Conservation (phyloP, 2,113 vertebrate species). For the Serilophus lunatus region DNA sequence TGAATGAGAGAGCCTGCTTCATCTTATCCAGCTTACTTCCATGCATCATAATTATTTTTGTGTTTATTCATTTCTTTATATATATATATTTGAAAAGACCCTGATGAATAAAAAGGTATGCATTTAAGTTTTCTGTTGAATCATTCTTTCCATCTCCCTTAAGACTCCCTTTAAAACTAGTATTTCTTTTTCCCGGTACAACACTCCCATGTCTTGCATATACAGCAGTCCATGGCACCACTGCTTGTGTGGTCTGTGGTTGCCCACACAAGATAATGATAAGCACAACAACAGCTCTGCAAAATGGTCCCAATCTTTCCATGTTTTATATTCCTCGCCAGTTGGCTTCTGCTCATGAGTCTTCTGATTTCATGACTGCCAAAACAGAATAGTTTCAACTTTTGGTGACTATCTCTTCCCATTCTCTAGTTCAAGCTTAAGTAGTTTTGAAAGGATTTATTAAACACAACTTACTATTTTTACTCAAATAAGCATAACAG, state of each 20-base stretch:
- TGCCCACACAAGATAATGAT: neutral
- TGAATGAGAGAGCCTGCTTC: neutral
- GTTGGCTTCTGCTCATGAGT: neutral
- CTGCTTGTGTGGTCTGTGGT: accelerated
- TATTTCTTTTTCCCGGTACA: neutral
- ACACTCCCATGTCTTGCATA: neutral
- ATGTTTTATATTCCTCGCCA: neutral
- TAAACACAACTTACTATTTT: neutral
- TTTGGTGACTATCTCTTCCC: neutral
- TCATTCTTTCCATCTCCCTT: neutral
- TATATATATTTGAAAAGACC: neutral
- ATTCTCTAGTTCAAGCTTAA: neutral
- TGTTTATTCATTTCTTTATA: neutral
- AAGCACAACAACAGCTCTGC: accelerated
- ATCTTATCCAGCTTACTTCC: neutral
- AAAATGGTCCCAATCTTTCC: neutral
- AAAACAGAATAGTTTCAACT: neutral
- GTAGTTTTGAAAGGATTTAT: neutral
- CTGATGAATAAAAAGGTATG: neutral
- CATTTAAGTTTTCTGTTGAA: neutral
- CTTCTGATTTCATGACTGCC: neutral
- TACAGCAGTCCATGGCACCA: accelerated
- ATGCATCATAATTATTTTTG: neutral
- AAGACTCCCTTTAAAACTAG: neutral
- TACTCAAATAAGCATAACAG: neutral